Base-by-base conservation (phyloP, 2,888 invertebrate species). In the Heliconius cydno region DNA sequence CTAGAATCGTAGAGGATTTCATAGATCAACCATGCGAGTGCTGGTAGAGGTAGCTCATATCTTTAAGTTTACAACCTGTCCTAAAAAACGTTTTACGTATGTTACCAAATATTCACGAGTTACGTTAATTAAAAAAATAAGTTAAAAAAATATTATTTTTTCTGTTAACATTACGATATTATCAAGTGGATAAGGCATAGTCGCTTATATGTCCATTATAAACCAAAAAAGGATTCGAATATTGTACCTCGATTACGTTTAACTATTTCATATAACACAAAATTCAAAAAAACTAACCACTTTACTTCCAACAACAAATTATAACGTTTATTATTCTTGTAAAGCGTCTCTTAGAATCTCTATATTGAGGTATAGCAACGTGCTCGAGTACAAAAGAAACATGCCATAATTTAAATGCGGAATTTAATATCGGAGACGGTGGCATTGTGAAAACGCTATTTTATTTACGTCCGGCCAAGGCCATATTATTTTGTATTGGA, bases 401-500 rank as follows among this genome's bases (percentile, higher is more conserved):
- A 73, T 76, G 81, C 77, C 81, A 82, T 81, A 80, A 83, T 81
- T 83, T 82, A 83, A 83, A 81, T 77, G 71, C 57, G 81, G 84
- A 84, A 85, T 85, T 84, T 82, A 84, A 84, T 85, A 85, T 84
- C 82, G 82, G 82, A 81, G 80, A 80, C 82, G 82, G 80, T 84
- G 52, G 80, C 68, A 78, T 82, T 81, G 79, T 79, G 80, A 79
- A 83, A 82, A 85, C 85, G 86, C 88, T 87, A 89, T 90, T 89
- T 87, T 85, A 86, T 86, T 84, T 81, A 80, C 84, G 86, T 87
- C 87, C 86, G 86, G 86, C 86, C 76, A 82, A 81, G 87, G 84
- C 84, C 85, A 84, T 86, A 87, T 90, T 91, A 92, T 90, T 90
- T 89, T 89, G 89, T 91, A 90, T 88, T 87, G 73, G 73, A 78